These are phyloP conservation scores for Esox niger DNA, from an alignment of 2,113 vertebrate species.

Conservation along the genomic window DNA sequence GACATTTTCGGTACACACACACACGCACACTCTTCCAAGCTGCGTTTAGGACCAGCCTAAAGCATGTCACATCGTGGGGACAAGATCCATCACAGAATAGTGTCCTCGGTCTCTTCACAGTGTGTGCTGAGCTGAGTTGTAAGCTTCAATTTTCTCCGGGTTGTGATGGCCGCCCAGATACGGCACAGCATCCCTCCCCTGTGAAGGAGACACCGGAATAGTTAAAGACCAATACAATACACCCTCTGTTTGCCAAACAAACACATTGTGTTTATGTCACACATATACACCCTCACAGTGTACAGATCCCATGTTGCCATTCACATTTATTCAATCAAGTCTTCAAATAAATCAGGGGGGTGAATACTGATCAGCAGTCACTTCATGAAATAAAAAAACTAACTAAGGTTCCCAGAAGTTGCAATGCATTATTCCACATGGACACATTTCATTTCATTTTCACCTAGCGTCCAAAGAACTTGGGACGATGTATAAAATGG, in stretches of 20 bases:
- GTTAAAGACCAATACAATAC: neutral
- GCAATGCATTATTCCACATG: no score
- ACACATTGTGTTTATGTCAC: neutral
- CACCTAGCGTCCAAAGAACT: no score
- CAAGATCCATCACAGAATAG: conserved; percentile 42
- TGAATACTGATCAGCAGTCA: no score
- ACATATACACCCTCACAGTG: neutral
- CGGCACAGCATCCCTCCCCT: conserved; percentile 82
- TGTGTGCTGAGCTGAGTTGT: conserved; percentile 24
- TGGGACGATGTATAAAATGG: no score
- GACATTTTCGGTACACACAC: no score
- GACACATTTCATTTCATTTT: no score
- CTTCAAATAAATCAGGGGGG: no score
- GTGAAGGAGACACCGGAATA: conserved; percentile 26
- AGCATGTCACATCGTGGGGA: conserved; percentile 17
- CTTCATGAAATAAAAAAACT: no score
- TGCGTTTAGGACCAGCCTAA: conserved; percentile 48
- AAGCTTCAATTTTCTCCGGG: conserved; percentile 52
- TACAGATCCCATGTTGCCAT: neutral
- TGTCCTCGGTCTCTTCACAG: conserved; percentile 57
- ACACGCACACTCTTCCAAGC: neutral
- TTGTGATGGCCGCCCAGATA: conserved; percentile 79
- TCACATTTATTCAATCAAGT: no score
- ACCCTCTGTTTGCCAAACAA: neutral
- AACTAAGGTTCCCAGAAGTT: no score